Evolutionary conservation across 2,113 vertebrate species (phyloP).

Genomic region (Acrocephalus kingi): DNA sequence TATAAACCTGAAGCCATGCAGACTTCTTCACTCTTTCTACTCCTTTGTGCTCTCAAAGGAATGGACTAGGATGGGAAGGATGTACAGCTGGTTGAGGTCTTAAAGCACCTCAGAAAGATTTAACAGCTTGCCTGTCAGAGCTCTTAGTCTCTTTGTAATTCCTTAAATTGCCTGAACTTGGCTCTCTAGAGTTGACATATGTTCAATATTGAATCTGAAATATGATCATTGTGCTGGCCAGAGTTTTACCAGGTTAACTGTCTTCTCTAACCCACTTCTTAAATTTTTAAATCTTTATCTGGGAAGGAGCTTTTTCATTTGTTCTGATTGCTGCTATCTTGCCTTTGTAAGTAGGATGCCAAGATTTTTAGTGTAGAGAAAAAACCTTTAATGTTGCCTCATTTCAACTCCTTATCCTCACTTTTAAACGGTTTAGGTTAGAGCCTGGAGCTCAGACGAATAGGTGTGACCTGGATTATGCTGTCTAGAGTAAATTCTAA

Average conservation of each 20-base stretch:
- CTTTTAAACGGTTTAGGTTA: constrained; percentile 49
- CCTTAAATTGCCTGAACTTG: constrained; percentile 15
- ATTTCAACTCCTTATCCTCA: constrained; percentile 60
- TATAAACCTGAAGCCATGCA: not conserved
- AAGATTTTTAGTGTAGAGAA: not conserved
- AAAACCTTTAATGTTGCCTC: constrained; percentile 9
- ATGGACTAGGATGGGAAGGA: not conserved
- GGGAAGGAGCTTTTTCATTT: not conserved
- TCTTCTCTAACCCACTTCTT: not conserved
- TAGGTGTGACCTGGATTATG: constrained; percentile 33
- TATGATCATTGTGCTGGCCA: not conserved
- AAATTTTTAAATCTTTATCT: not conserved
- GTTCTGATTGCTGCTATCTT: not conserved
- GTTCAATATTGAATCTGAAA: constrained; percentile 16
- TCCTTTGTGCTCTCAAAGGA: not conserved
- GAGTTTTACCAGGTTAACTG: not conserved
- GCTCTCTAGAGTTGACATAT: not conserved
- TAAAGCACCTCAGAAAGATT: constrained; percentile 24
- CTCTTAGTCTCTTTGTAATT: not conserved
- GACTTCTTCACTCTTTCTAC: not conserved
- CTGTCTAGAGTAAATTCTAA: constrained; percentile 52
- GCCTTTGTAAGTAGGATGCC: not conserved
- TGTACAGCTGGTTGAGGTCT: not conserved
- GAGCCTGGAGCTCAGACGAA: constrained; percentile 26
- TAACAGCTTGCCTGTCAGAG: constrained; percentile 9